These are phyloP conservation scores for Heteromormyrus szaboi DNA, from an alignment of 2,797 vertebrate genomes.

Conservation along the genomic window DNA sequence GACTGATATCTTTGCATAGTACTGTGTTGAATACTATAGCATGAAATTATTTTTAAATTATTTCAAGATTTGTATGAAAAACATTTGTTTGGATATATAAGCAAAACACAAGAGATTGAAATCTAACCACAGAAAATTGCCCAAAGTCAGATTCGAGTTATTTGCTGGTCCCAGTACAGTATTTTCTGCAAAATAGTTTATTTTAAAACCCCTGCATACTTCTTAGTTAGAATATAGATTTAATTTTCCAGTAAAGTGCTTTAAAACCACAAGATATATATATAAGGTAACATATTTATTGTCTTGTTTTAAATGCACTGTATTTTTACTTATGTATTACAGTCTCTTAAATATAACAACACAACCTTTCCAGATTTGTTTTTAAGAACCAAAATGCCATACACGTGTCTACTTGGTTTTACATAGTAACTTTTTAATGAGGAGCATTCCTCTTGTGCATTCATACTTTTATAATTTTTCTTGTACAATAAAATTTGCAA, in stretches of 20 bases:
- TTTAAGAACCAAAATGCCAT: slow-evolving; percentile 16
- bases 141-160: not conserved
- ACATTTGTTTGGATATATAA: not conserved
- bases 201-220: not conserved
- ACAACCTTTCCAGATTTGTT: not conserved
- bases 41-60: not conserved
- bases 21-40: not conserved
- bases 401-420: slow-evolving; percentile 8
- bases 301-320: not conserved
- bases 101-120: not conserved
- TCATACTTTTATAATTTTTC: slow-evolving; percentile 22
- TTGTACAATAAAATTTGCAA: slow-evolving; percentile 20
- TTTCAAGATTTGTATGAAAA: not conserved
- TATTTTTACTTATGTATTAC: not conserved
- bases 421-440: slow-evolving; percentile 10
- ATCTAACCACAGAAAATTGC: not conserved
- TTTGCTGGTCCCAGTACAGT: slow-evolving; percentile 2
- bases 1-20: not conserved
- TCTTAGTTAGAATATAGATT: not conserved
- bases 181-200: not conserved
- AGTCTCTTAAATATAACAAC: not conserved
- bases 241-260: not conserved
- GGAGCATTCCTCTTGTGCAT: slow-evolving; percentile 6
- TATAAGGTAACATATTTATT: not conserved
- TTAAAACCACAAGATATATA: not conserved